Evolutionary conservation across 2,113 vertebrate species (phyloP).

Genomic region (Aptenodytes forsteri): DNA sequence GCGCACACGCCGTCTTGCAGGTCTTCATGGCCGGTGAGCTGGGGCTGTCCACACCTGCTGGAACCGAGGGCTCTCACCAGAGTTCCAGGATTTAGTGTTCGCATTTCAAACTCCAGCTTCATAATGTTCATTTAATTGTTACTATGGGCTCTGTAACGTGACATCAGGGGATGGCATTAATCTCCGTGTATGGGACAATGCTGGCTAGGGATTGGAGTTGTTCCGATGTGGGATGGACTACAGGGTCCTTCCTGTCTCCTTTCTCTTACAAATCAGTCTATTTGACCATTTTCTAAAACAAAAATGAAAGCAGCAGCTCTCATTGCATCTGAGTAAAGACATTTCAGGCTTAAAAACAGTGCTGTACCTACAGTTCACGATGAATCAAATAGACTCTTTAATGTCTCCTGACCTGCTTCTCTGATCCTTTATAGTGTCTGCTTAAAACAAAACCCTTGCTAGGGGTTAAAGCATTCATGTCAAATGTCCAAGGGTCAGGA

Average conservation of each 20-base stretch:
- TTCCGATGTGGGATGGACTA: not conserved
- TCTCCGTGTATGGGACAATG: rapidly evolving
- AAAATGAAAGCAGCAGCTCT: not conserved
- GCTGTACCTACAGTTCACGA: not conserved
- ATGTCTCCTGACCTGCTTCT: slow-evolving; percentile 12
- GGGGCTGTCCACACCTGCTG: too few species aligned
- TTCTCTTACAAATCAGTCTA: not conserved
- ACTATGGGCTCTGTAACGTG: not conserved
- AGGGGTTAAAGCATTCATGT: not conserved
- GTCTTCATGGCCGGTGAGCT: not conserved
- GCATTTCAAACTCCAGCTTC: not conserved
- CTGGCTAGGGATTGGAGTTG: not conserved
- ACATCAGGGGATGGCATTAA: too few species aligned
- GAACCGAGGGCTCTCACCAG: not conserved
- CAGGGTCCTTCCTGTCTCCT: rapidly evolving
- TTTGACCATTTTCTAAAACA: not conserved
- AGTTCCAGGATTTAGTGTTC: not conserved
- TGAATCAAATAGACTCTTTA: not conserved
- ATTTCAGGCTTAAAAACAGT: not conserved
- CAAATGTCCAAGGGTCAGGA: not conserved
- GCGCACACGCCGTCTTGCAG: rapidly evolving
- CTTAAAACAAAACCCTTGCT: not conserved
- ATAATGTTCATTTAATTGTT: not conserved
- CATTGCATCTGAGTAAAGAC: not conserved
- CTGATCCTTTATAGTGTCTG: not conserved